A percentile compares a stretch with the other conserved stretches of the same genome.
Evolutionary conservation across 2,888 invertebrate species (phyloP).

Genomic region (Scaptomyza caliginosa): DNA sequence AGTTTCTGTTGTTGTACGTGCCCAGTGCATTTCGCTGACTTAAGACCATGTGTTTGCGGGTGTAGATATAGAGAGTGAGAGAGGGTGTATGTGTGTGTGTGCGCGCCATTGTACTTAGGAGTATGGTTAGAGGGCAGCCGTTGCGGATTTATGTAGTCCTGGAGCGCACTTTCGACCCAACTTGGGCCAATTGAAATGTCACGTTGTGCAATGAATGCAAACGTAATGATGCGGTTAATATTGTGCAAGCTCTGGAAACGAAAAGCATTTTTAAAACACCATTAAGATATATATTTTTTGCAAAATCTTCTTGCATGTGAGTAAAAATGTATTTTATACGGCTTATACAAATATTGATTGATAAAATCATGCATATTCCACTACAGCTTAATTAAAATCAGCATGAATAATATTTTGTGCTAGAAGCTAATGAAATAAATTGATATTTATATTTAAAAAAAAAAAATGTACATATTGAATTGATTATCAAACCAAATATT

Average conservation of each 20-base stretch:
- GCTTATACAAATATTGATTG: background rate
- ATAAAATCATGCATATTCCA: background rate
- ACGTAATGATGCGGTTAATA: constrained; percentile 75
- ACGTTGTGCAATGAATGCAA: constrained; percentile 75
- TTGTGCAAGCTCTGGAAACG: constrained; percentile 33
- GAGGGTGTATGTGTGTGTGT: constrained; percentile 10
- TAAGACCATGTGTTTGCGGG: constrained; percentile 17
- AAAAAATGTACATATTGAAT: background rate
- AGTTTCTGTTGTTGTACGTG: constrained; percentile 53
- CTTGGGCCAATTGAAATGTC: constrained; percentile 75
- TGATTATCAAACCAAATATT: background rate
- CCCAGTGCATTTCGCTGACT: constrained; percentile 46
- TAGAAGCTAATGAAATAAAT: background rate
- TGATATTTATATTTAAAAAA: background rate
- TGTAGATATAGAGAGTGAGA: background rate
- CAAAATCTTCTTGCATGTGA: background rate
- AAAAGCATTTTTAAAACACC: background rate
- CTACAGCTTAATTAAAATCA: background rate
- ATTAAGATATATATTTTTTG: background rate
- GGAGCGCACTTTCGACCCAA: constrained; percentile 55
- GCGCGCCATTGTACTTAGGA: constrained; percentile 31
- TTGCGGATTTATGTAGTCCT: constrained; percentile 69
- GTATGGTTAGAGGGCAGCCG: constrained; percentile 38
- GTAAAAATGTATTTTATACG: background rate
- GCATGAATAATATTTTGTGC: background rate